phyloP scores from a whole-genome alignment of 1,140 invertebrate species.

The Trialeurodes vaporariorum region DNA sequence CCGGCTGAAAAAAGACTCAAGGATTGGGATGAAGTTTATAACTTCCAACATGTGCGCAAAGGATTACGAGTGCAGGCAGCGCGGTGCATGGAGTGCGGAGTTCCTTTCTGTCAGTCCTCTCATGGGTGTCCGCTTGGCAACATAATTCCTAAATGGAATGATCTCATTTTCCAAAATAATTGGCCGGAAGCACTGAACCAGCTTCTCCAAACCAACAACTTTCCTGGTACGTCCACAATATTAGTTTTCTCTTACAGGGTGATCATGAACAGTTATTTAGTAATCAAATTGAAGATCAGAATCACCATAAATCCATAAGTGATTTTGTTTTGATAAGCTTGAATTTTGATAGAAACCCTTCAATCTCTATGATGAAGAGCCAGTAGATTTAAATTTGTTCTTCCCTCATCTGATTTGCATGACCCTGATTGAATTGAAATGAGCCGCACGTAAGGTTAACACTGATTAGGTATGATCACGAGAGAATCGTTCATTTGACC shows the following conservation, averaged over 20 bases:
- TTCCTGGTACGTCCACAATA: slow-evolving; percentile 66
- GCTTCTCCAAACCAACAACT: slow-evolving; percentile 96
- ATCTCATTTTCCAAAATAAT: slow-evolving; percentile 84
- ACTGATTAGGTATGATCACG: too few relatives aligned
- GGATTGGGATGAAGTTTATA: slow-evolving; percentile 97
- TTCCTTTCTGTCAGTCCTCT: slow-evolving; percentile 95
- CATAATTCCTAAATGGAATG: slow-evolving; percentile 99
- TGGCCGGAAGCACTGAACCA: slow-evolving; percentile 96
- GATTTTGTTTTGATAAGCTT: too few relatives aligned
- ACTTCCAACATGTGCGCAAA: slow-evolving; percentile 72
- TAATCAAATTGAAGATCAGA: too few relatives aligned
- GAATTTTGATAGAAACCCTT: too few relatives aligned
- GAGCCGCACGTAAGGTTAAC: too few relatives aligned
- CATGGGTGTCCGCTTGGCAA: slow-evolving; percentile 96
- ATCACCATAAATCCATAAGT: too few relatives aligned
- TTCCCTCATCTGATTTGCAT: background rate
- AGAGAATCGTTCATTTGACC: too few relatives aligned
- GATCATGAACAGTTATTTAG: too few relatives aligned
- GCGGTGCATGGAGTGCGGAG: slow-evolving; percentile 98
- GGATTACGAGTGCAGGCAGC: slow-evolving; percentile 85
- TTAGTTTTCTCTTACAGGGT: too few relatives aligned
- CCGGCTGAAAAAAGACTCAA: slow-evolving; percentile 67
- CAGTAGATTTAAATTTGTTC: too few relatives aligned
- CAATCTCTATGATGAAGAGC: too few relatives aligned
- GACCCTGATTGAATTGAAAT: too few relatives aligned